Base-by-base conservation (phyloP, 2,888 invertebrate species). In the Agrochola litura region DNA sequence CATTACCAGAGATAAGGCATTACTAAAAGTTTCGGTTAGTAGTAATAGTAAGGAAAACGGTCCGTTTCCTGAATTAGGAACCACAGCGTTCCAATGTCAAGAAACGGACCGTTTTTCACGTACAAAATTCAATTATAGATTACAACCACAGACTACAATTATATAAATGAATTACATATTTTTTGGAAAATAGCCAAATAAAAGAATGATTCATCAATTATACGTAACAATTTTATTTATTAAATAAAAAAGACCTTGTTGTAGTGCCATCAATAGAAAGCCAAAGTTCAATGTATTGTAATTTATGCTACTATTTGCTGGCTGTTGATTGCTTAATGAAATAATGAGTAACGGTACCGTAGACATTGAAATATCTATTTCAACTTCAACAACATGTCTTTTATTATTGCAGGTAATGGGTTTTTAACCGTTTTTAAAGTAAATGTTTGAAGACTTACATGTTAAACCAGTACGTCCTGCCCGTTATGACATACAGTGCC, bases 271-370 rank as follows among this genome's bases (percentile, higher is more conserved):
- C 9, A 6, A 8, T 58, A 9, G 5, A 69, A 58, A 37, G 64
- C 6, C 63, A 54, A 60, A 68, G 83, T 54, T 83, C 79, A 80
- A 83, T 69, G 22, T 2, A 65, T 83, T 80, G 8, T 83, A 79
- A 83, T 78, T 60, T 70, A 80, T 83, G n/a, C 37, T 19, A 16
- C 0, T 52, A 16, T 58, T 22, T 52, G 6, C 52, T 54, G 14
- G 6, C 52, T 54, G 5, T 46, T 37, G 58, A 37, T 41, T 73
- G 6, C 25, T 37, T 25, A 8, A 6, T 30, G 30, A 30, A 30
- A 30, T 30, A 30, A 30, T 30, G 22, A 25, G 10, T 56, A n/a
- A 4, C 25, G 9, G 8, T 12, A 46, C 16, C 8, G 9, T 16
- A 46, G 6, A 2, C 58, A 14, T 30, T 41, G 8, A 58, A 49